Percentiles rank a stretch among this genome's conserved stretches.
Evolutionary conservation across 2,888 invertebrate species (phyloP).

Genomic region (Latheticus oryzae): DNA sequence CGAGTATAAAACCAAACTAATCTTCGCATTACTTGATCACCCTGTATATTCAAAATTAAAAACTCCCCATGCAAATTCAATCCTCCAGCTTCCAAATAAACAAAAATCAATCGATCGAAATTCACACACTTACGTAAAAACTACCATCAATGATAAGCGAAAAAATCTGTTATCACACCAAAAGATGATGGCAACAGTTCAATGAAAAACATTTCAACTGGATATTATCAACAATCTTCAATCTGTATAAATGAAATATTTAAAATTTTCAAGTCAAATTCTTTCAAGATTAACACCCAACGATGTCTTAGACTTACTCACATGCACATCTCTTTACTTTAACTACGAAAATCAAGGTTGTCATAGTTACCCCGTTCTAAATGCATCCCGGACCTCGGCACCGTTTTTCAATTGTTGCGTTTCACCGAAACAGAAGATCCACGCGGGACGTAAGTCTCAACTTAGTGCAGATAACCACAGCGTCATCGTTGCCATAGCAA

Average conservation of each 20-base stretch:
- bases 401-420: constrained; percentile 6
- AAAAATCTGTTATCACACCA: constrained; percentile 30
- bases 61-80: too few species aligned
- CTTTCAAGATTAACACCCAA: constrained; percentile 25
- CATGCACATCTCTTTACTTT: constrained; percentile 45
- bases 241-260: too few species aligned
- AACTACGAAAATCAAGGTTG: constrained; percentile 53
- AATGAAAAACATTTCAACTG: constrained; percentile 23
- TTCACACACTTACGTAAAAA: constrained; percentile 36
- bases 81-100: constrained; percentile 8
- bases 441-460: constrained; percentile 53
- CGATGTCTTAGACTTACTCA: constrained; percentile 39
- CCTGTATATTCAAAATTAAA: too few species aligned
- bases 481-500: constrained; percentile 63
- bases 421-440: constrained; percentile 20
- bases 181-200: constrained; percentile 26
- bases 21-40: too few species aligned
- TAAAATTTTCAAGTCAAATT: constrained; percentile 6
- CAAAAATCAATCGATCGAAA: constrained; percentile 37
- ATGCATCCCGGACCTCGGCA: constrained; percentile 50
- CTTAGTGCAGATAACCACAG: constrained; percentile 48
- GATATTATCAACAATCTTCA: too few species aligned
- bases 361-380: constrained; percentile 59
- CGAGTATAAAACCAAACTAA: too few species aligned
- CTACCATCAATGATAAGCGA: constrained; percentile 33